Evolutionary conservation across 2,113 vertebrate species (phyloP).

Genomic region (Apistogramma diplotaenia): DNA sequence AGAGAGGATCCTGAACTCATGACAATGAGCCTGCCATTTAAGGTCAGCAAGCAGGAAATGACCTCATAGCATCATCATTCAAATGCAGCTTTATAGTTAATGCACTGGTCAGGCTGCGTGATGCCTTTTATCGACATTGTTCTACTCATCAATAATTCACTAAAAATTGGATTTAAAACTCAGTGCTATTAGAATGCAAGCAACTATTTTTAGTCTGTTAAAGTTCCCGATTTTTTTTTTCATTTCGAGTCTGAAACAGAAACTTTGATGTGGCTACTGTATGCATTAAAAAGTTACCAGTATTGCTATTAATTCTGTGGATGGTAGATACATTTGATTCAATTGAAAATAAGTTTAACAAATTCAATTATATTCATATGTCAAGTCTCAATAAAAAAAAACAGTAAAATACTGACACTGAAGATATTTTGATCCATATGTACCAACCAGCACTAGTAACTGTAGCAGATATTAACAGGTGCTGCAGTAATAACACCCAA

Average conservation of each 20-base stretch:
- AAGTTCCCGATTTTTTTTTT: neutral
- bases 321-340: too few species aligned
- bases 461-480: too few species aligned
- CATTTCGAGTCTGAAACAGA: neutral
- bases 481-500: neutral
- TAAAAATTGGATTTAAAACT: neutral
- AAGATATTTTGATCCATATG: too few species aligned
- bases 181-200: neutral
- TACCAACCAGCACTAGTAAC: too few species aligned
- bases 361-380: too few species aligned
- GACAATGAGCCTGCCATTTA: conserved; percentile 30
- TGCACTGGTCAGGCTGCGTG: conserved; percentile 30
- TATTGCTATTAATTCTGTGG: too few species aligned
- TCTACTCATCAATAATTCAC: conserved; percentile 30
- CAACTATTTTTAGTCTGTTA: neutral
- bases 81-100: conserved; percentile 42
- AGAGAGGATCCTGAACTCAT: conserved; percentile 5
- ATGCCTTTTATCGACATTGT: conserved; percentile 14
- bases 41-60: conserved; percentile 41
- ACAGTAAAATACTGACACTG: too few species aligned
- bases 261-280: neutral
- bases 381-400: too few species aligned
- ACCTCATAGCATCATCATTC: conserved; percentile 13
- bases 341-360: too few species aligned
- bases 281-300: neutral